phyloP scores from a whole-genome alignment of 2,113 vertebrate species.

The Lepisosteus oculatus region DNA sequence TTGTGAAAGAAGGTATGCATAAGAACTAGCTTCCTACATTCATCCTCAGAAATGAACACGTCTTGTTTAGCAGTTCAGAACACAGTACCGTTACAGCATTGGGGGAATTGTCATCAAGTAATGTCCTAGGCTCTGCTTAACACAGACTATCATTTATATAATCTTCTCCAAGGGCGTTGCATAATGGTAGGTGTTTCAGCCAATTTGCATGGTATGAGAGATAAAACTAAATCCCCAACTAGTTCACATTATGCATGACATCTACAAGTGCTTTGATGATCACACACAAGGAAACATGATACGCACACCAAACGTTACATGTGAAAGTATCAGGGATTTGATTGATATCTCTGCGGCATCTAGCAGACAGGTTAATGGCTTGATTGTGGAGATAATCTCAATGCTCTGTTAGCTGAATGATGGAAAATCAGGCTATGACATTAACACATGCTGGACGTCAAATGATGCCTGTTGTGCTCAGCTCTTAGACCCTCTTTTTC shows the following conservation, averaged over 20 bases:
- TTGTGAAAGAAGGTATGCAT: no score
- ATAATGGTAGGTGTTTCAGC: constrained; percentile 23
- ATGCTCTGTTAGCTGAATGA: constrained; percentile 63
- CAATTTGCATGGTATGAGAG: constrained; percentile 20
- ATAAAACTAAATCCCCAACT: constrained; percentile 42
- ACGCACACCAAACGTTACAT: constrained; percentile 30
- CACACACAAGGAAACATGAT: constrained; percentile 14
- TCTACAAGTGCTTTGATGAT: constrained; percentile 42
- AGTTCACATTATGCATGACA: constrained; percentile 41
- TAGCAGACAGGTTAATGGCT: constrained; percentile 65
- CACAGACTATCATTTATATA: constrained; percentile 4
- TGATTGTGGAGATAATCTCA: constrained; percentile 66
- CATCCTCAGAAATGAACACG: no score
- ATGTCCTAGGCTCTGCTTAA: constrained; percentile 6
- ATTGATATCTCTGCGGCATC: constrained; percentile 56
- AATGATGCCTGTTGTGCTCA: constrained; percentile 39
- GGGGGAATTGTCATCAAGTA: neutral
- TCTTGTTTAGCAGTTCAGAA: no score
- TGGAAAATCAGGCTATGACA: constrained; percentile 49
- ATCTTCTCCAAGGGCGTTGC: constrained; percentile 15
- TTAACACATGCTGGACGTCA: constrained; percentile 25
- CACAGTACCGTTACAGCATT: no score
- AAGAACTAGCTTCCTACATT: no score
- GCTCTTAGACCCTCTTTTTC: no score
- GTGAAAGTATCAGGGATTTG: constrained; percentile 47